Conservation (phyloP, 1,140 invertebrate genomes). For the Brachionus manjavacas region DNA sequence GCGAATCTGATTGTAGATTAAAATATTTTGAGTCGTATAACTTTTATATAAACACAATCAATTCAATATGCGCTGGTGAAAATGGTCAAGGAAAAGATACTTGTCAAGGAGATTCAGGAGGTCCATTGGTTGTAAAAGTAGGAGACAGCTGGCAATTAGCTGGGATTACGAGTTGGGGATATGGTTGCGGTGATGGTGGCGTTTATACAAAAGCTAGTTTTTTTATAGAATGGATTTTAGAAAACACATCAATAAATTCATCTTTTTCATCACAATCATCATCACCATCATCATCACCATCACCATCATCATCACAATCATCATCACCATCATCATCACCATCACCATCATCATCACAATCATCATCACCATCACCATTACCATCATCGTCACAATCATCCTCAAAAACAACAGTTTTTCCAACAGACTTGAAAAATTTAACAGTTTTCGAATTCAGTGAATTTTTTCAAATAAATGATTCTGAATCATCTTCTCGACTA, state of each 20-base stretch:
- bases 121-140: constrained; percentile 22
- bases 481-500: neutral
- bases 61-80: constrained; percentile 23
- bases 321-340: neutral
- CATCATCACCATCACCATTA: neutral
- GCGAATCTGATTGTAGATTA: neutral
- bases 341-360: neutral
- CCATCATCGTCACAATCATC: too few species aligned
- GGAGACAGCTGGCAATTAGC: neutral
- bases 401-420: neutral
- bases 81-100: constrained; percentile 16
- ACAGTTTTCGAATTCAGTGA: neutral
- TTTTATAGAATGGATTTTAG: neutral
- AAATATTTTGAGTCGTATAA: neutral
- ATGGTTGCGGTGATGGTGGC: constrained; percentile 41
- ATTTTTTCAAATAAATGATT: neutral
- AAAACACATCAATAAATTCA: neutral
- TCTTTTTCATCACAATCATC: neutral
- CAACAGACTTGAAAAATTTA: neutral
- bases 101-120: constrained; percentile 39
- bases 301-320: neutral
- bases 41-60: neutral
- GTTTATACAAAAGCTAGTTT: constrained; percentile 31
- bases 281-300: neutral
- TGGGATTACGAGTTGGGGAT: constrained; percentile 38